These are phyloP conservation scores for Ceratotherium simum DNA, from an alignment of 2,113 vertebrate genomes.

Conservation along the genomic window DNA sequence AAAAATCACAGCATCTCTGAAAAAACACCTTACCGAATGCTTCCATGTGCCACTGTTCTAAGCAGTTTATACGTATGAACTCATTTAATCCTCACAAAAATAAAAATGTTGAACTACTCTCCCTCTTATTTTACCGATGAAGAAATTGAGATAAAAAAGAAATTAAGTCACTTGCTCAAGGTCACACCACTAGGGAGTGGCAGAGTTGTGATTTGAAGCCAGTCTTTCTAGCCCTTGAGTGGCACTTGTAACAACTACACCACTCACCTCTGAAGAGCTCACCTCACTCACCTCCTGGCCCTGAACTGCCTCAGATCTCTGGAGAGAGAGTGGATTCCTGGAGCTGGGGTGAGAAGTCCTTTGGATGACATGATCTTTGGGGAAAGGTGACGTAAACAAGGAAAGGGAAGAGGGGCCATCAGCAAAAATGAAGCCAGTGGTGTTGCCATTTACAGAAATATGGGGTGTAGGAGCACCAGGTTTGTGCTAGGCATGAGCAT, in stretches of 20 bases:
- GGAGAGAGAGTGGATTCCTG: not conserved
- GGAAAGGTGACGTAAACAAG: not conserved
- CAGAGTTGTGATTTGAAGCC: not conserved
- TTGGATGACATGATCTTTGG: not conserved
- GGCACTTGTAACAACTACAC: not conserved
- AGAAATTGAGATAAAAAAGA: not conserved
- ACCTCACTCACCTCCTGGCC: not conserved
- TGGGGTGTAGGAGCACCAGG: not conserved
- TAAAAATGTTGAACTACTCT: not conserved
- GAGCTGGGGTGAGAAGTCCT: not conserved
- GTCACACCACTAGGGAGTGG: not conserved
- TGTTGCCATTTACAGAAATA: not conserved
- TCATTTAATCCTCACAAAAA: not conserved
- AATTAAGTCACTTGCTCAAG: not conserved
- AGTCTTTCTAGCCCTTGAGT: not conserved
- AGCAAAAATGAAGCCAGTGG: not conserved
- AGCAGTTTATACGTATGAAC: not conserved
- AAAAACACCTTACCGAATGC: not conserved
- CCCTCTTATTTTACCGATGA: not conserved
- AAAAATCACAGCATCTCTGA: not conserved
- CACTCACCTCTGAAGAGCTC: not conserved
- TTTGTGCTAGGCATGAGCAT: not conserved
- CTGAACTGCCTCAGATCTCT: not conserved
- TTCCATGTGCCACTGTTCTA: not conserved
- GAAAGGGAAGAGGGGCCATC: not conserved